Base-by-base conservation (phyloP, 1,140 invertebrate genomes). In the Acromyrmex heyeri region DNA sequence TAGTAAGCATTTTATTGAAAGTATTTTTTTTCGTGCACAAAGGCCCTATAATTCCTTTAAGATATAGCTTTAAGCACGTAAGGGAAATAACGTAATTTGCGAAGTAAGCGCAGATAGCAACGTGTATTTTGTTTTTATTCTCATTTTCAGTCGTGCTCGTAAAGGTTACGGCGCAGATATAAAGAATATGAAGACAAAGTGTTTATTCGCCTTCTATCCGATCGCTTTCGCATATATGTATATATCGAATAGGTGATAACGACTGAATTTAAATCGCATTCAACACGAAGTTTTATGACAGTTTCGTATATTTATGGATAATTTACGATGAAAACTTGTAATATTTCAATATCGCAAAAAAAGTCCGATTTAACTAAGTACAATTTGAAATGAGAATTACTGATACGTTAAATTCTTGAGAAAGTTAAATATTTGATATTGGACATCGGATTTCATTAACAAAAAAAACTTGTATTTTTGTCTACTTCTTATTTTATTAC, bases 251-350 rank as follows among this genome's bases (percentile, higher is more conserved):
- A 5, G 48, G 5, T 48, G 62, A 79, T 79, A 79, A 79, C 61
- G 44, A 79, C 64, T 44, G 14, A 79, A 79, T 69, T 69, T 57
- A 79, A 79, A 69, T 79, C 62, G 30, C 77, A 55, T 79, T 44
- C 0, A 55, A 55, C 21, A 38, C n/a, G 6, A 27, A 16, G 8
- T 14, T 38, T 55, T 69, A 44, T 8, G 16, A 7, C 21, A 14
- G 1, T 69, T 38, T 18, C 30, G 48, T 53, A 55, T 27, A 57
- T 69, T 79, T 79, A 57, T 44, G 24, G n/a, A n/a, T 48, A 24
- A 38, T 79, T 79, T 10, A 7, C 27, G 27, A 16, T 69, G 30
- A 0, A 69, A 69, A 69, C n/a, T 8, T 21, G 4, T 38, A 67
- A 55, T 18, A 79, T 12, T 38, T 79, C 18, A 3, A 78, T 53